Evolutionary conservation across 2,888 invertebrate genomes (phyloP), one percentile per base, ranked within the genome.

Genomic region (Macaria notata): DNA sequence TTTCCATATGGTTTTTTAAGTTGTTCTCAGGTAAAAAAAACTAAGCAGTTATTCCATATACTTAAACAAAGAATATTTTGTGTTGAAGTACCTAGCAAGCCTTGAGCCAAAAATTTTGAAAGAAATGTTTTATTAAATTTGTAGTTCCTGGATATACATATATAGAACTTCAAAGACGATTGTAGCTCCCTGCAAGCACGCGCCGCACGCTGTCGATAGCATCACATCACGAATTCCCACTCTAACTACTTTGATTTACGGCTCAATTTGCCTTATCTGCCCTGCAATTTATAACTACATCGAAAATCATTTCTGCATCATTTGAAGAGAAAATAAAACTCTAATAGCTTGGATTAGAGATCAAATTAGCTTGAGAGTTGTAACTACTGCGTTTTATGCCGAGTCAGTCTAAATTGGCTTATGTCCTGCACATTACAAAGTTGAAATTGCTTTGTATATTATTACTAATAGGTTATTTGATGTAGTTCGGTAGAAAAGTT

Each of bases 241-340:
- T 68, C 63, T 69, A 65, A 60, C 61, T 6, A 50, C 64, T 58
- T 70, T 70, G 70, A 73, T 71, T 70, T 72, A 73, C 65, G 61
- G 65, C 71, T 68, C 68, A 67, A 71, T 72, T 71, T 68, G 48
- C 59, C 48, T 63, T 66, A 69, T 68, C 67, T 55, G 43, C 30
- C 9, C 19, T 44, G 50, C 46, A 59, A 61, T 65, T 63, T 63
- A 63, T 59, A 62, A 64, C 59, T 61, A 56, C 58, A 38, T 59
- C 49, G 33, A 56, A 62, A 66, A 61, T 58, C 43, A 62, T 62
- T 65, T 62, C 48, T 56, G 31, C 46, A 49, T 4, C 29, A 9
- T 30, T 6, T 4, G 31, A 9, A n/a, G 6, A 8, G n/a, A 54
- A 31, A 52, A 3, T n/a, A 8, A 46, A 29, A 62, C 42, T 9